phyloP scores from a whole-genome alignment of 2,113 vertebrate genomes.

The Hippocampus abdominalis region DNA sequence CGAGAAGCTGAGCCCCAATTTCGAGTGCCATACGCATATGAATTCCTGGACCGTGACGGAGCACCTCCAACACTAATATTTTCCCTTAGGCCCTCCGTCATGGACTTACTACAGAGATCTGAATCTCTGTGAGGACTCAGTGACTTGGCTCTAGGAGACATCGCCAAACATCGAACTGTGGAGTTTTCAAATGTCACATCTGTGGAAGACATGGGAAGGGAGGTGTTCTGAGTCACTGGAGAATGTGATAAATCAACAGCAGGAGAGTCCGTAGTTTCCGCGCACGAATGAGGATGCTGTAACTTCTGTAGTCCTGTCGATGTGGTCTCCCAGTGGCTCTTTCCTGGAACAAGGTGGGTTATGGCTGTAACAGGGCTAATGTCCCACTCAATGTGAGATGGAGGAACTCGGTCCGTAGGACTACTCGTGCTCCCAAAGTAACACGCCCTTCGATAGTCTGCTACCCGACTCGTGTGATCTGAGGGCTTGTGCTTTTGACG shows the following conservation, averaged over 20 bases:
- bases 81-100: conserved; percentile 33
- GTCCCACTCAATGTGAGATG: conserved; percentile 70
- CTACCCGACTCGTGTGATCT: conserved; percentile 55
- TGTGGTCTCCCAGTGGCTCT: conserved; percentile 34
- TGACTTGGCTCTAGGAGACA: conserved; percentile 25
- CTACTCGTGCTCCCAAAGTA: conserved; percentile 78
- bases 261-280: conserved; percentile 34
- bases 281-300: conserved; percentile 20
- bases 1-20: conserved; percentile 31
- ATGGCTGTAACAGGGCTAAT: conserved; percentile 72
- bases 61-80: conserved; percentile 17
- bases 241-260: conserved; percentile 45
- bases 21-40: conserved; percentile 37
- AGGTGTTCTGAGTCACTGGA: conserved; percentile 63
- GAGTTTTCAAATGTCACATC: conserved; percentile 33
- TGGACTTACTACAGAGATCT: conserved; percentile 32
- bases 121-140: conserved; percentile 34
- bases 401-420: conserved; percentile 61
- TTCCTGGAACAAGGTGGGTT: conserved; percentile 61
- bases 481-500: conserved; percentile 61
- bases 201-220: conserved; percentile 57
- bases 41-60: conserved; percentile 30
- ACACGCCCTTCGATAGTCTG: conserved; percentile 71
- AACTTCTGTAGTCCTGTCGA: conserved; percentile 26
- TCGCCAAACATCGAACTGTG: conserved; percentile 23